Conservation (phyloP, 2,113 vertebrate genomes). For the Scartelaos histophorus region DNA sequence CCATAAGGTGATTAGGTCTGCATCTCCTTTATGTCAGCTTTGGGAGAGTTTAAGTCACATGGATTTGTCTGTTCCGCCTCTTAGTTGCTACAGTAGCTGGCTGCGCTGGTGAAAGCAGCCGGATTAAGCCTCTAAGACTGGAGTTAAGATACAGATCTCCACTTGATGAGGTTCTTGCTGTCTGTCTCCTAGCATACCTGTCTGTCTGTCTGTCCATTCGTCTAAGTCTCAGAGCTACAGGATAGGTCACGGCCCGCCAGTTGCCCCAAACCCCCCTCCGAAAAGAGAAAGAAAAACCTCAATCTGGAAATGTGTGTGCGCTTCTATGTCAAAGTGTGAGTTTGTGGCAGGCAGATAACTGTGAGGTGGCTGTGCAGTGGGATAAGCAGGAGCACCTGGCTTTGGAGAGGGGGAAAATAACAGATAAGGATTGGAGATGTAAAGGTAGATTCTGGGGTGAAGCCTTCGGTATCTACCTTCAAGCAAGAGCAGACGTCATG, state of each 20-base stretch:
- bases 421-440: conserved; percentile 42
- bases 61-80: conserved; percentile 42
- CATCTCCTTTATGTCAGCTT: conserved; percentile 30
- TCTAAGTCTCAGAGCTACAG: conserved; percentile 20
- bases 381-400: conserved; percentile 60
- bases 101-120: conserved; percentile 25
- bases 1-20: background rate
- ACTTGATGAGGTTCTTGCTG: conserved; percentile 31
- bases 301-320: conserved; percentile 10
- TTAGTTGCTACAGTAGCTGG: conserved; percentile 46
- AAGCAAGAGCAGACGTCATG: conserved; percentile 20
- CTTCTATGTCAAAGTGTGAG: conserved; percentile 45
- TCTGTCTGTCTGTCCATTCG: conserved; percentile 18
- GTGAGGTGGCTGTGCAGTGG: conserved; percentile 5
- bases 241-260: conserved; percentile 41
- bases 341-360: conserved; percentile 48
- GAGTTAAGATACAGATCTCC: conserved; percentile 53
- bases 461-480: conserved; percentile 36
- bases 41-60: conserved; percentile 30
- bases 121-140: conserved; percentile 48
- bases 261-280: conserved; percentile 24
- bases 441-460: conserved; percentile 13
- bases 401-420: conserved; percentile 50
- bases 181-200: conserved; percentile 30
- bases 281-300: background rate